Percentiles rank a stretch among this genome's conserved stretches.
Conservation (phyloP, 1,140 invertebrate genomes). For the Drosophila prosaltans region DNA sequence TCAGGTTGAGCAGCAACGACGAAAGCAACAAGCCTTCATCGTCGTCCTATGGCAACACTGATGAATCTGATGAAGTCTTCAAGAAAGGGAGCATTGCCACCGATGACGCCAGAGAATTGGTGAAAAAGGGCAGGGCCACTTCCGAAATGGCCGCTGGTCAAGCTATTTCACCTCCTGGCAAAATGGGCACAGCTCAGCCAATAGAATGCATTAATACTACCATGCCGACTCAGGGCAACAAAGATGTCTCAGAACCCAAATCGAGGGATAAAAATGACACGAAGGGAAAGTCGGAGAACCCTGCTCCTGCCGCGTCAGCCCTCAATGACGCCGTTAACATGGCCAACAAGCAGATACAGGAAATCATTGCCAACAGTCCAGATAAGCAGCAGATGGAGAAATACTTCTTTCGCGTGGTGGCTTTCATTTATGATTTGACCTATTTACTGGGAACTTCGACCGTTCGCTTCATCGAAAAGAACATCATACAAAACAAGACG, state of each 20-base stretch:
- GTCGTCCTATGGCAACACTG: not conserved
- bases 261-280: slow-evolving; percentile 9
- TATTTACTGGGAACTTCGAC: slow-evolving; percentile 48
- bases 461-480: slow-evolving; percentile 53
- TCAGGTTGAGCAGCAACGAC: not conserved
- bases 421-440: slow-evolving; percentile 65
- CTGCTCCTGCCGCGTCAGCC: not conserved
- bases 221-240: slow-evolving; percentile 5
- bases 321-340: slow-evolving; percentile 26
- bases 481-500: slow-evolving; percentile 57
- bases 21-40: not conserved
- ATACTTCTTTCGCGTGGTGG: slow-evolving; percentile 64
- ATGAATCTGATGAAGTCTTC: not conserved
- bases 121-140: slow-evolving; percentile 6
- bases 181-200: slow-evolving; percentile 15
- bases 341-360: slow-evolving; percentile 52
- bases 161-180: not conserved
- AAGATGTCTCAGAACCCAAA: not conserved
- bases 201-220: slow-evolving; percentile 3
- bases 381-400: slow-evolving; percentile 69
- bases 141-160: not conserved
- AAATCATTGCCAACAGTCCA: slow-evolving; percentile 57
- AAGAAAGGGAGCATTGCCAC: not conserved
- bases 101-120: not conserved
- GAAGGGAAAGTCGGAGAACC: not conserved